Evolutionary conservation across 1,140 invertebrate genomes (phyloP).

Genomic region (Sitobion miscanthi): DNA sequence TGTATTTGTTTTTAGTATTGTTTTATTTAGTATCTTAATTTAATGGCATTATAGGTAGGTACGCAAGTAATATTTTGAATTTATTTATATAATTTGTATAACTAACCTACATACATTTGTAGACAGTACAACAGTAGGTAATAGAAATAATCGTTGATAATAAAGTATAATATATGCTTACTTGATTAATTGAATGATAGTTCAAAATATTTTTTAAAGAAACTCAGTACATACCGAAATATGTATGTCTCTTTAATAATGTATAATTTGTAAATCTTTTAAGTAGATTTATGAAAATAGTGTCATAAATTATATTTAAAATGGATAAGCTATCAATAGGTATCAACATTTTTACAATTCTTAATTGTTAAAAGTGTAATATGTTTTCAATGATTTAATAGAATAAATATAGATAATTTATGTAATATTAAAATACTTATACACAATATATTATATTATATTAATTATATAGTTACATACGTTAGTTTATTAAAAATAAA

Average conservation of each 20-base stretch:
- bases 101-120: neutral
- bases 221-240: neutral
- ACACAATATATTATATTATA: neutral
- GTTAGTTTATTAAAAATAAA: too few relatives aligned
- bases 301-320: neutral
- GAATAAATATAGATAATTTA: too few relatives aligned
- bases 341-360: neutral
- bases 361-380: neutral
- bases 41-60: neutral
- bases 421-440: too few relatives aligned
- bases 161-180: neutral
- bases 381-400: neutral
- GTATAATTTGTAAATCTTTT: neutral
- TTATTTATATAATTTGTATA: neutral
- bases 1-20: conserved; percentile 20
- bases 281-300: neutral
- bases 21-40: conserved; percentile 9
- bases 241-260: neutral
- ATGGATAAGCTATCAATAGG: neutral
- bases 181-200: neutral
- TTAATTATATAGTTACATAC: neutral
- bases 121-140: neutral
- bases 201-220: neutral
- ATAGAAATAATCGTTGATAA: neutral
- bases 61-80: conserved; percentile 15